Evolutionary conservation across 2,113 vertebrate species (phyloP).

Genomic region (Cairina moschata): DNA sequence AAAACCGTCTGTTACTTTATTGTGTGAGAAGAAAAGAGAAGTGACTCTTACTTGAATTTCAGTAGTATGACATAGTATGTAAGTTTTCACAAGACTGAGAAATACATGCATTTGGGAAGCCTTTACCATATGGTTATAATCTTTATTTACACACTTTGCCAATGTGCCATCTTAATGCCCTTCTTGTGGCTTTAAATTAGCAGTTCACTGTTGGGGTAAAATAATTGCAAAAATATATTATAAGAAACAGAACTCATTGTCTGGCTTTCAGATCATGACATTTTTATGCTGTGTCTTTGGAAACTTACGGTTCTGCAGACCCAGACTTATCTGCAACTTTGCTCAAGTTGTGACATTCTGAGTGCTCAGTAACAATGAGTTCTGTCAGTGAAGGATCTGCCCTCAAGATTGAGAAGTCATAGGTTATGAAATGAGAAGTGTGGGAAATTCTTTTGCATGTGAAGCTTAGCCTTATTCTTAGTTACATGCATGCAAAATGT

Average conservation of each 20-base stretch:
- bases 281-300: background rate
- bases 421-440: background rate
- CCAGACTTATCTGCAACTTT: background rate
- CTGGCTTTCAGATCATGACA: background rate
- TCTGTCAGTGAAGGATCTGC: background rate
- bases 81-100: background rate
- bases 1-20: background rate
- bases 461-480: background rate
- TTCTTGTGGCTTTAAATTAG: background rate
- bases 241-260: background rate
- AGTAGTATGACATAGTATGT: fast-evolving
- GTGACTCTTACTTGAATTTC: background rate
- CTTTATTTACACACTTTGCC: background rate
- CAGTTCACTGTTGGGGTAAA: background rate
- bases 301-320: background rate
- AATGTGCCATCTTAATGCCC: background rate
- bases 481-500: background rate
- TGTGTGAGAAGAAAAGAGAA: background rate
- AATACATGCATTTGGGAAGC: background rate
- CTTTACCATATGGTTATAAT: background rate
- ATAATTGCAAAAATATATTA: background rate
- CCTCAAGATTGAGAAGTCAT: background rate
- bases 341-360: background rate
- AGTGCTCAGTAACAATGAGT: background rate
- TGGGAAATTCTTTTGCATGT: background rate